Evolutionary conservation across 2,113 vertebrate species (phyloP), one percentile per base, ranked within the genome.

Genomic region (Asarcornis scutulata): DNA sequence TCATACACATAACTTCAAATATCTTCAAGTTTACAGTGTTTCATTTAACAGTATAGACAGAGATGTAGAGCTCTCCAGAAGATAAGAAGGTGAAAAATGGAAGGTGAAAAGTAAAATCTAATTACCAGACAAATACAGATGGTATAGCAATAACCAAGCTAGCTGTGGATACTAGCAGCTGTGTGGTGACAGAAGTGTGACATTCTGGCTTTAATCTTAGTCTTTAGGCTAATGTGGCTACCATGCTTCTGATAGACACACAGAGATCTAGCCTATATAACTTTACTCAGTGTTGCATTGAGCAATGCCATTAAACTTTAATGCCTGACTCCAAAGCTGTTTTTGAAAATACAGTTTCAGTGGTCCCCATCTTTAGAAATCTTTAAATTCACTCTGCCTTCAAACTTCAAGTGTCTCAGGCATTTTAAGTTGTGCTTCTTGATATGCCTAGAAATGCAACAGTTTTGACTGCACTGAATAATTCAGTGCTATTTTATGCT

Each of bases 161-260:
- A 58, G 8, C 18, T 55, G 6, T 46, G 75, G 25, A 7, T 46
- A 26, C 72, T 64, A 59, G 27, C 29, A 63, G 8, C 16, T 77
- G 11, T 9, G 5, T 21, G 38, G 60, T 71, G 50, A 12, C 56
- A 92, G 26, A 46, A 80, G 3, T 13, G 3, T 31, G 42, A 25
- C 13, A 14, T 83, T 88, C 46, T 79, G 52, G 17, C 52, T 58
- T 50, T 46, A 58, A 38, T 18, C 63, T 27, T 50, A 40, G 8
- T 29, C 42, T 13, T 74, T 74, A 38, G 18, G 26, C 22, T 71
- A 42, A n/a, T 46, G 55, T 55, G 64, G 1, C 50, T 72, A 3
- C 31, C 0, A 0, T 55, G n/a, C 9, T 71, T 69, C 60, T 74
- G 44, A 40, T 18, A 48, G 63, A 40, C 9, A 55, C 6, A 14